Conservation (phyloP, 64 coral and sea anemone species). For the Orbicella faveolata region DNA sequence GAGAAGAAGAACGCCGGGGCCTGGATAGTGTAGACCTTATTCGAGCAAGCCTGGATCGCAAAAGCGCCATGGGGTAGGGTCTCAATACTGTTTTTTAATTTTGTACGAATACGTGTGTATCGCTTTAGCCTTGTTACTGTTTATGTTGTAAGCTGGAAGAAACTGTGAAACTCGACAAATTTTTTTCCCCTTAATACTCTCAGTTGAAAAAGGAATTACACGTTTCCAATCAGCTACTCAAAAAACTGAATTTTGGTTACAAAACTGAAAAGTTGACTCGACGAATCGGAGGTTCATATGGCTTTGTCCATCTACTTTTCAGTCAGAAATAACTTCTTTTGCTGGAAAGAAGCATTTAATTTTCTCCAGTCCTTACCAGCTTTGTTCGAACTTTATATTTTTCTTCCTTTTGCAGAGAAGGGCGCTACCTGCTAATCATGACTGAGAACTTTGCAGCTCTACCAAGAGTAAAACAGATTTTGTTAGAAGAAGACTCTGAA, state of each 20-base stretch:
- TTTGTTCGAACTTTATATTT: too few species aligned
- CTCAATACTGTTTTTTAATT: background rate
- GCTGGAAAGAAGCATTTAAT: too few species aligned
- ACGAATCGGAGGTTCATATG: too few species aligned
- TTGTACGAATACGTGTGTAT: too few species aligned
- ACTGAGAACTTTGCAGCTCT: slow-evolving; percentile 88
- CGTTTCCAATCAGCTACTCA: too few species aligned
- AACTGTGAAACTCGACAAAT: too few species aligned
- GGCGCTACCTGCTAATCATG: slow-evolving; percentile 73
- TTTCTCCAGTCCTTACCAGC: background rate
- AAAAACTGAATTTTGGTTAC: too few species aligned
- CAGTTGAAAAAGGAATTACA: background rate
- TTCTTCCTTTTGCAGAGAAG: slow-evolving; percentile 36
- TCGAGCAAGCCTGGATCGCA: slow-evolving; percentile 7
- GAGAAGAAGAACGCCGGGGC: background rate
- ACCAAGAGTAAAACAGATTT: slow-evolving; percentile 67
- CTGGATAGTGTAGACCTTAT: slow-evolving; percentile 21
- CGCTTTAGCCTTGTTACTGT: too few species aligned
- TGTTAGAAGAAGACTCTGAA: slow-evolving; percentile 31
- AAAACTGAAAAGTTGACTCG: too few species aligned
- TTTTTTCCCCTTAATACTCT: too few species aligned
- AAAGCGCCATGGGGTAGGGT: background rate
- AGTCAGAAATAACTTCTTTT: too few species aligned
- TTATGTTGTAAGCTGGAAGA: background rate
- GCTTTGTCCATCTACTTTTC: too few species aligned